Percentiles rank a stretch among this genome's conserved stretches.
phyloP scores from a whole-genome alignment of 1,140 invertebrate species.

The Ectropis grisescens region DNA sequence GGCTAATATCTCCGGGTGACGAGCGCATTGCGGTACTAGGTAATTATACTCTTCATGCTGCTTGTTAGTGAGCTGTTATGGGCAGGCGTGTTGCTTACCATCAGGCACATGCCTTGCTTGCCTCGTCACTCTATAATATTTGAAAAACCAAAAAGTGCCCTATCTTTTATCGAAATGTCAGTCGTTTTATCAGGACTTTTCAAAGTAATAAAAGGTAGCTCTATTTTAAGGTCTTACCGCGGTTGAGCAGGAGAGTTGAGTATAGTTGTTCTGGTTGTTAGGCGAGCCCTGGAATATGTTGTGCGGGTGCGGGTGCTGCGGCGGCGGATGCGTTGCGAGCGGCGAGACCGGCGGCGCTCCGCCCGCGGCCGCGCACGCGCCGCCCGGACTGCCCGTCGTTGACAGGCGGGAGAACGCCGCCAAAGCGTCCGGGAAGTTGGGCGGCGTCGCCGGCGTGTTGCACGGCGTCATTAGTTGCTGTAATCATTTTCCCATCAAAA shows the following conservation, averaged over 20 bases:
- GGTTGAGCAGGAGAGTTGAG: conserved; percentile 54
- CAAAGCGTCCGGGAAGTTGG: conserved; percentile 89
- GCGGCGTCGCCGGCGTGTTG: conserved; percentile 91
- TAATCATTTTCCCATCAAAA: too few relatives aligned
- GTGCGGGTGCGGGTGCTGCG: conserved; percentile 22
- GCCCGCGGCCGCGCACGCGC: conserved; percentile 17
- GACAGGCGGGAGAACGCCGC: conserved; percentile 88
- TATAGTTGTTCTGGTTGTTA: conserved; percentile 46
- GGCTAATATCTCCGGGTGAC: too few relatives aligned
- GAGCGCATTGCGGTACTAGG: too few relatives aligned
- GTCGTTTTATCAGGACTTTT: background rate
- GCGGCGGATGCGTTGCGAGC: conserved; percentile 41
- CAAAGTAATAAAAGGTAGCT: background rate
- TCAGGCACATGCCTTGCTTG: too few relatives aligned
- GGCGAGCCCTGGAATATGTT: conserved; percentile 37
- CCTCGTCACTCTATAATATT: too few relatives aligned
- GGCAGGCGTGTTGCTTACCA: too few relatives aligned
- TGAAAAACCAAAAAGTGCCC: too few relatives aligned
- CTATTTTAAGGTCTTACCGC: conserved; percentile 26
- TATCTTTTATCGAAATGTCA: background rate
- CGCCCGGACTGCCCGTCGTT: conserved; percentile 43
- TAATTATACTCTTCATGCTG: too few relatives aligned
- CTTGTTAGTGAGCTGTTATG: too few relatives aligned
- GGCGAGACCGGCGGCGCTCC: conserved; percentile 37
- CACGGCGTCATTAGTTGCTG: conserved; percentile 84